Percentiles rank a stretch among this genome's conserved stretches.
These are phyloP conservation scores for Clarias pachynema DNA, from an alignment of 2,797 vertebrate species.

Conservation along the genomic window DNA sequence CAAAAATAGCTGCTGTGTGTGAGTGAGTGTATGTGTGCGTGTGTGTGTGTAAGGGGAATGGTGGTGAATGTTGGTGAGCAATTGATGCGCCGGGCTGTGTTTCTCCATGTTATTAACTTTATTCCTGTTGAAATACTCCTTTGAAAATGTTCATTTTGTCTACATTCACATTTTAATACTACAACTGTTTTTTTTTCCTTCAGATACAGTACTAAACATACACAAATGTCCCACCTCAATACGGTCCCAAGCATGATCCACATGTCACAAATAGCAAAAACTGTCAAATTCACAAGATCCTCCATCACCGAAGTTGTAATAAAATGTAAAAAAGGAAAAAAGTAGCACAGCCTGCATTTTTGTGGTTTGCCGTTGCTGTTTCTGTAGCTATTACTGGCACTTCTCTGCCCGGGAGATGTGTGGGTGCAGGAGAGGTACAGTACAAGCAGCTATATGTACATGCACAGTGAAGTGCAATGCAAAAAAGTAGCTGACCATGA, in stretches of 20 bases:
- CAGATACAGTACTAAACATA: neutral
- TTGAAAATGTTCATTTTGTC: slow-evolving; percentile 63
- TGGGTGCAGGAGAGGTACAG: slow-evolving; percentile 18
- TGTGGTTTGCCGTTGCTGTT: slow-evolving; percentile 43
- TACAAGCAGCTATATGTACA: neutral
- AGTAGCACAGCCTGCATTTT: neutral
- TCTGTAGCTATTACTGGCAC: slow-evolving; percentile 61
- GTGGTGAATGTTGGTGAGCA: neutral
- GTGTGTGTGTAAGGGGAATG: neutral
- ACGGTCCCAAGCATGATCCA: neutral
- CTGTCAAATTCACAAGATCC: neutral
- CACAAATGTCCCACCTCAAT: neutral
- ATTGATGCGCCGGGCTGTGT: slow-evolving; percentile 23
- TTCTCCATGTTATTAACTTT: slow-evolving; percentile 40
- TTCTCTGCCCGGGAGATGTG: slow-evolving; percentile 19
- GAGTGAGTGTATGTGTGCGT: neutral
- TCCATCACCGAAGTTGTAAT: neutral
- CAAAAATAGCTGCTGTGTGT: slow-evolving; percentile 26
- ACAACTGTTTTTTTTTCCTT: neutral
- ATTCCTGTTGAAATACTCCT: slow-evolving; percentile 40
- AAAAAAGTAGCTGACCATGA: neutral
- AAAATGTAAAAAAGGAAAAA: neutral
- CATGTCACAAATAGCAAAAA: neutral
- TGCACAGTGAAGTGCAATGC: neutral
- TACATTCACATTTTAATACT: neutral